Evolutionary conservation across 2,888 invertebrate genomes (phyloP).

Genomic region (Ormyrus nitidulus): DNA sequence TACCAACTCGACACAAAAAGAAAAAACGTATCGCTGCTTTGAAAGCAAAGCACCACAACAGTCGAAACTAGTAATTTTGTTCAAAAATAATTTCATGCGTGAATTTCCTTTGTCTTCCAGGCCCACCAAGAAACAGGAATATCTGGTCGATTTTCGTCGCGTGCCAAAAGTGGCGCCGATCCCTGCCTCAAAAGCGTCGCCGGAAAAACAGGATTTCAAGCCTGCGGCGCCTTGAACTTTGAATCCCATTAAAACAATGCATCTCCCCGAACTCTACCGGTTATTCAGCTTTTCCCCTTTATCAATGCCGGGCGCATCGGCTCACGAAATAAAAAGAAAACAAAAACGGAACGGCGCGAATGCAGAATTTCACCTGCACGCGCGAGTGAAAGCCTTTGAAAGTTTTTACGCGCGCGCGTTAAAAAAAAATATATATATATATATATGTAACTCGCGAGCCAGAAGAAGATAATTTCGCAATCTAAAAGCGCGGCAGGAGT

Average conservation of each 20-base stretch:
- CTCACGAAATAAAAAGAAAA: background rate
- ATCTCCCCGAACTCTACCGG: conserved; percentile 43
- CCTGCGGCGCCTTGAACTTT: background rate
- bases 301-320: conserved; percentile 1
- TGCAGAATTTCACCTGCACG: background rate
- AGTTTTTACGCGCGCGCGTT: conserved; percentile 5
- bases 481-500: conserved; percentile 1
- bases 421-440: background rate
- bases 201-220: conserved; percentile 45
- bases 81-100: too few relatives aligned
- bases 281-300: conserved; percentile 34
- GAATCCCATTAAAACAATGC: conserved; percentile 17
- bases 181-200: background rate
- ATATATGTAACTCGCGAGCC: background rate
- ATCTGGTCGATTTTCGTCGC: conserved; percentile 10
- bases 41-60: too few relatives aligned
- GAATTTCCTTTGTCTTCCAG: too few relatives aligned
- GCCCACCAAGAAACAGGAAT: conserved; percentile 35
- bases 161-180: background rate
- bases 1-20: too few relatives aligned
- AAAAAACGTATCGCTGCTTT: too few relatives aligned
- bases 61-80: too few relatives aligned
- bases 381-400: conserved; percentile 43
- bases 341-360: background rate
- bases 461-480: conserved; percentile 25